These are phyloP conservation scores for Euthynnus affinis DNA, from an alignment of 2,797 vertebrate genomes.

Conservation along the genomic window DNA sequence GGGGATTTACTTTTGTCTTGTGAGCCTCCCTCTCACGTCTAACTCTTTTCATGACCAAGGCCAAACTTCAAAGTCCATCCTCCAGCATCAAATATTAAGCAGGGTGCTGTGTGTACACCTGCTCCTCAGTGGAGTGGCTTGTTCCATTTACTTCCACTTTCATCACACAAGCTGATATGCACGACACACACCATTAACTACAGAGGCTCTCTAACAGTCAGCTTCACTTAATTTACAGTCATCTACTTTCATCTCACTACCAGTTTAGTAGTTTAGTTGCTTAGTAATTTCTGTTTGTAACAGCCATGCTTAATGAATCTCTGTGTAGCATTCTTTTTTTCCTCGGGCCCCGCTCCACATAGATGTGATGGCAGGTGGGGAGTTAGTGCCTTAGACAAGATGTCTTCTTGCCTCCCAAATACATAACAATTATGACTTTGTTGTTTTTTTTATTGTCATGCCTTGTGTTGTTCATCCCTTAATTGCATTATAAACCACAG, in stretches of 20 bases:
- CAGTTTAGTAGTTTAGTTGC: neutral
- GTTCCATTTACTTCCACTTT: slow-evolving; percentile 62
- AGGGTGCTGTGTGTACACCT: slow-evolving; percentile 74
- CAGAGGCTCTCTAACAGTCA: neutral
- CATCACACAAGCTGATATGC: slow-evolving; percentile 51
- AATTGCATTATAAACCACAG: slow-evolving; percentile 12
- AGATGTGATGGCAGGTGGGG: neutral
- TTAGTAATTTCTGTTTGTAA: neutral
- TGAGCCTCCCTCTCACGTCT: slow-evolving; percentile 19
- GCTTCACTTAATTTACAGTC: slow-evolving; percentile 10
- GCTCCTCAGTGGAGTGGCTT: slow-evolving; percentile 60
- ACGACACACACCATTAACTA: slow-evolving; percentile 16
- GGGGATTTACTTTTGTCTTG: slow-evolving; percentile 22
- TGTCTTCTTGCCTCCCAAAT: neutral
- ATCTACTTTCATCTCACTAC: slow-evolving; percentile 8
- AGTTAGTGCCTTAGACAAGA: neutral
- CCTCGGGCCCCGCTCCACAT: neutral
- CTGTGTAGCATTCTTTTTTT: neutral
- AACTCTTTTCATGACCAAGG: slow-evolving; percentile 48
- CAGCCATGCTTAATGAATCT: neutral
- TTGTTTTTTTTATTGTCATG: slow-evolving; percentile 6
- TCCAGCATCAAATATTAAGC: slow-evolving; percentile 80
- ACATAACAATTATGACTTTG: neutral
- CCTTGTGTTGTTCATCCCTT: neutral
- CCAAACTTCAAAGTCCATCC: slow-evolving; percentile 75